Base-by-base conservation (phyloP, 1,140 invertebrate species). In the Caenorhabditis inopinata region DNA sequence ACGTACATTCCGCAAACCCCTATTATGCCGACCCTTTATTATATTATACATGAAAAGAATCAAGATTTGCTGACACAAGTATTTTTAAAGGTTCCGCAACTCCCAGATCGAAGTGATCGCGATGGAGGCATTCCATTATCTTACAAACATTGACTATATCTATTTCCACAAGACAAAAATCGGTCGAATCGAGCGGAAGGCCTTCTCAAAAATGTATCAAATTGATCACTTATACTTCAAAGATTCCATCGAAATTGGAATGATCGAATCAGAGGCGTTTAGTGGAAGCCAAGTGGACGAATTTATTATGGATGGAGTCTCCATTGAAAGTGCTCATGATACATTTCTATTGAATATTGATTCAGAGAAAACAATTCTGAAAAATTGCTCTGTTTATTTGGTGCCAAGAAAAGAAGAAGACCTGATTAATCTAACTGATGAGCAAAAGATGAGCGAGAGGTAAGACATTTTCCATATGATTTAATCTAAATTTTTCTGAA, bases 191-290 rank as follows among this genome's bases (percentile, higher is more conserved):
- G 58, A 68, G 12, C 14, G 58, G 11, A 68, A 68, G 11, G 58
- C 58, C 2, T 68, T 68, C 32, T 68, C 58, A 5, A 68, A 68
- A 68, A 68, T 68, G 58, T 68, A 68, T 42, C 58, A 68, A 68
- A 68, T 68, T 32, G 58, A 68, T 38, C 58, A 68, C 27, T 12
- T 68, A 0, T 68, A 68, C 21, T 68, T 68, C 32, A 68, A 68
- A 38, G 58, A 68, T 12, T 68, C 58, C 3, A 21, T 68, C 1
- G 32, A 68, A 23, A 68, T 68, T 1, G 58, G 12, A 68, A 68
- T 42, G 32, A 68, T 68, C n/a, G 58, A 68, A 68, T 68, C 58
- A 5, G 58, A 68, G 38, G 58, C 58, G 9, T 68, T 68, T 42
- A 38, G 32, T 68, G 58, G 32, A 21, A 68, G 58, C 38, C 58